Evolutionary conservation across 2,113 vertebrate genomes (phyloP).

Genomic region (Daphoenositta chrysoptera): DNA sequence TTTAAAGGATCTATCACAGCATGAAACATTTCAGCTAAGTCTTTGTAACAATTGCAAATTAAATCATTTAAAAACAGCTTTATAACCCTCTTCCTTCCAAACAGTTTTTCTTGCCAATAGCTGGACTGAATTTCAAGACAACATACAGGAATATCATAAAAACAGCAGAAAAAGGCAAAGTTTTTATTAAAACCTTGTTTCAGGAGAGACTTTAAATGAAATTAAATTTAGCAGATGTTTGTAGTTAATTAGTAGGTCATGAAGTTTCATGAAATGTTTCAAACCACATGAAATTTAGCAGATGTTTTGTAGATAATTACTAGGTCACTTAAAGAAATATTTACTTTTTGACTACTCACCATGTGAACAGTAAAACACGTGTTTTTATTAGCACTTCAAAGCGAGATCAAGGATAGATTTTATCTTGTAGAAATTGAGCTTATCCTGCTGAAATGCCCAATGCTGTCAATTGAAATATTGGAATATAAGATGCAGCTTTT

Average conservation of each 20-base stretch:
- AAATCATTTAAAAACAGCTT: conserved; percentile 4
- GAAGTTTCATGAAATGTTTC: not conserved
- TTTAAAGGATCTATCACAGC: conserved; percentile 36
- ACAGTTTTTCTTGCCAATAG: conserved; percentile 1
- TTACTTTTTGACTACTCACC: not conserved
- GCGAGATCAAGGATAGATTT: not conserved
- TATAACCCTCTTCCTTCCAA: not conserved
- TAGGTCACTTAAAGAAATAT: conserved; percentile 16
- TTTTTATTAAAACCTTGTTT: not conserved
- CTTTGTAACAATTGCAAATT: conserved; percentile 1
- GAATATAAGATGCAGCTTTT: not conserved
- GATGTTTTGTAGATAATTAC: conserved; percentile 44
- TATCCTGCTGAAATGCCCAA: not conserved
- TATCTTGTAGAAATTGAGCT: not conserved
- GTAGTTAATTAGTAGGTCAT: conserved; percentile 35
- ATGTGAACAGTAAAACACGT: not conserved
- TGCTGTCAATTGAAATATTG: not conserved
- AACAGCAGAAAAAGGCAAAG: not conserved
- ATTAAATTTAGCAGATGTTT: conserved; percentile 19
- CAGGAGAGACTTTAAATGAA: not conserved
- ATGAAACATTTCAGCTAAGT: not conserved
- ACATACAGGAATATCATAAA: not conserved
- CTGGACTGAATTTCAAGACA: conserved; percentile 7
- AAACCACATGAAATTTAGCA: not conserved
- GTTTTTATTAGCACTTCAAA: not conserved